Percentiles rank a stretch among this genome's conserved stretches.
Conservation (phyloP, 2,797 vertebrate genomes). For the Oreortyx pictus region DNA sequence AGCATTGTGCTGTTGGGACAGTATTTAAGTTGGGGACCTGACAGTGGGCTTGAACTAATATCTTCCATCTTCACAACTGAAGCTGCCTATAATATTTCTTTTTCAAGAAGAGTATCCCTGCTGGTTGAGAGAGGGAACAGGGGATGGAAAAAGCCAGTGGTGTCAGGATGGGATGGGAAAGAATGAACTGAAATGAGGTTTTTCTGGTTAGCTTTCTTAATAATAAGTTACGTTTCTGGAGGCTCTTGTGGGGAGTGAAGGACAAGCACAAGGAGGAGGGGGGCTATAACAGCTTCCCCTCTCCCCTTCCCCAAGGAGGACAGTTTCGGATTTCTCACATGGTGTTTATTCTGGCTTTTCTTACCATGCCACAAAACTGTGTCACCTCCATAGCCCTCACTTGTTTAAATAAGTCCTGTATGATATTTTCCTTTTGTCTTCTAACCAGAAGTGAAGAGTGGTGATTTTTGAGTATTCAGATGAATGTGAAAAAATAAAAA, state of each 20-base stretch:
- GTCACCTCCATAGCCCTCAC: not conserved
- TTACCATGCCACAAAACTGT: not conserved
- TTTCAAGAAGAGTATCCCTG: not conserved
- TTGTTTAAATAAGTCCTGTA: not conserved
- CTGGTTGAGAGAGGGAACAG: not conserved
- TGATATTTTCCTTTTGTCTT: not conserved
- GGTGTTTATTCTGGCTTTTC: not conserved
- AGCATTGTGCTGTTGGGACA: not conserved
- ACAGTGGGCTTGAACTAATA: not conserved
- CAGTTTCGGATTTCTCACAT: not conserved
- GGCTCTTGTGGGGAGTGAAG: not conserved
- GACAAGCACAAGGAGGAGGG: not conserved
- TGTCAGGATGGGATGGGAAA: not conserved
- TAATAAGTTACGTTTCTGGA: not conserved
- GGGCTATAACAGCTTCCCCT: not conserved
- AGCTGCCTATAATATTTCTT: not conserved
- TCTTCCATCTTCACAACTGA: not conserved
- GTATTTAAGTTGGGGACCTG: not conserved
- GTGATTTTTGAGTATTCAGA: not conserved
- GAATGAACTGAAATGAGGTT: not conserved
- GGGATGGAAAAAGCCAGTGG: not conserved
- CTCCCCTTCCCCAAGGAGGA: not conserved
- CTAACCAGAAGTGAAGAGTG: not conserved
- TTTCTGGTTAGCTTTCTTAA: not conserved
- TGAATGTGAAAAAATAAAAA: not conserved